Evolutionary conservation across 2,888 invertebrate species (phyloP).

Genomic region (Leucozona laternaria): DNA sequence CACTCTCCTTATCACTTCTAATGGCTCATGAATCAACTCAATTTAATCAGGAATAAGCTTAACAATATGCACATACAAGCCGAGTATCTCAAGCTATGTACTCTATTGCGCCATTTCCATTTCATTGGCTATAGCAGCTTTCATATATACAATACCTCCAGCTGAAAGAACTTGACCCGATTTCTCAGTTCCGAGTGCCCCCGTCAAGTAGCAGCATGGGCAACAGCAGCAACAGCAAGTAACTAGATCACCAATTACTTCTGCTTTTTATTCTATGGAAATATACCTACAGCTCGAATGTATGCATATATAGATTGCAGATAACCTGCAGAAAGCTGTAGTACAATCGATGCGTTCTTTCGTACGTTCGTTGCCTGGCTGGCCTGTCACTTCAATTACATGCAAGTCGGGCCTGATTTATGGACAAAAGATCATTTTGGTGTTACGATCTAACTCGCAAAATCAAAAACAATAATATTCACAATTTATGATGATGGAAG

Average conservation of each 20-base stretch:
- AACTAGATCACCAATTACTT: constrained; percentile 69
- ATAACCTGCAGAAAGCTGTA: constrained; percentile 34
- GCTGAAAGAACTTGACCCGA: constrained; percentile 64
- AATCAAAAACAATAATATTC: constrained; percentile 68
- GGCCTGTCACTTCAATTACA: constrained; percentile 72
- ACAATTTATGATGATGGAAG: constrained; percentile 66
- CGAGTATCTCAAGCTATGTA: constrained; percentile 8
- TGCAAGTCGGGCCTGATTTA: constrained; percentile 62
- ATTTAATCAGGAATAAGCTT: background rate
- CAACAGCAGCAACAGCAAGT: constrained; percentile 26
- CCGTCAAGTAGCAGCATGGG: constrained; percentile 11
- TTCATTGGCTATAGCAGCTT: constrained; percentile 24
- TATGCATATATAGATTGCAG: constrained; percentile 12
- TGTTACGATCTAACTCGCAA: constrained; percentile 42
- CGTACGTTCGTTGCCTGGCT: constrained; percentile 32
- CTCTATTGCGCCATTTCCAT: constrained; percentile 26
- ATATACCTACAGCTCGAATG: constrained; percentile 32
- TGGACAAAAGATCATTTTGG: constrained; percentile 53
- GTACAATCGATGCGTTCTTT: constrained; percentile 2
- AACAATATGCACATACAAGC: background rate
- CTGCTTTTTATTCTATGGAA: constrained; percentile 50
- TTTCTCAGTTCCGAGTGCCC: constrained; percentile 40
- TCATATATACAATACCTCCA: constrained; percentile 29
- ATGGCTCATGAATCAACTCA: constrained; percentile 48
- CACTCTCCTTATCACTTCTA: constrained; percentile 58